Evolutionary conservation across 1,140 invertebrate genomes (phyloP).

Genomic region (Drosophila trapezifrons): DNA sequence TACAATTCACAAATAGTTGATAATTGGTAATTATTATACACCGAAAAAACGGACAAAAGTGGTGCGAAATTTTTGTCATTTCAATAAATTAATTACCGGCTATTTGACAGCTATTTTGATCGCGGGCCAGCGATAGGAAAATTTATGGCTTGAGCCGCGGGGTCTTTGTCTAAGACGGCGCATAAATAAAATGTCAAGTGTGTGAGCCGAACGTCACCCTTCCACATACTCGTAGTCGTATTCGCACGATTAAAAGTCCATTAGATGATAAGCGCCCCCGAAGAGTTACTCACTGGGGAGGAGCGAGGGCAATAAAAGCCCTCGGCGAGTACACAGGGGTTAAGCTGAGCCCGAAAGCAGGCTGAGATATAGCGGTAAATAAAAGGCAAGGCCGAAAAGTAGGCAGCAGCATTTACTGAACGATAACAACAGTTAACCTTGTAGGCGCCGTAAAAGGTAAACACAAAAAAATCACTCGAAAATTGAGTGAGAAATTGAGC

Average conservation of each 20-base stretch:
- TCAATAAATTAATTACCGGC: conserved; percentile 46
- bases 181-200: conserved; percentile 39
- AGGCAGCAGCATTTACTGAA: conserved; percentile 14
- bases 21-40: conserved; percentile 48
- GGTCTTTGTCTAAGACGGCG: conserved; percentile 15
- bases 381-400: conserved; percentile 38
- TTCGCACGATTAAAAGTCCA: conserved; percentile 63
- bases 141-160: conserved; percentile 30
- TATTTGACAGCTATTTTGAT: conserved; percentile 72
- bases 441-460: conserved; percentile 26
- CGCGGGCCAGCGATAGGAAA: conserved; percentile 55
- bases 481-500: conserved; percentile 40
- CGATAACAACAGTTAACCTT: conserved; percentile 33
- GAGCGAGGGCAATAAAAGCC: background rate
- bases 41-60: conserved; percentile 30
- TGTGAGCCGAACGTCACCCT: conserved; percentile 14
- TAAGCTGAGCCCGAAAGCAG: conserved; percentile 46
- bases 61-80: conserved; percentile 67
- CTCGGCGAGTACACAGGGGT: conserved; percentile 9
- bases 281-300: conserved; percentile 8
- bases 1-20: conserved; percentile 44
- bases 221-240: background rate
- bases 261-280: conserved; percentile 60
- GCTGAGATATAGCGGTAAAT: background rate
- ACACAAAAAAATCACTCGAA: conserved; percentile 35